Evolutionary conservation across 2,797 vertebrate genomes (phyloP).

Genomic region (Gallinago nigripennis): DNA sequence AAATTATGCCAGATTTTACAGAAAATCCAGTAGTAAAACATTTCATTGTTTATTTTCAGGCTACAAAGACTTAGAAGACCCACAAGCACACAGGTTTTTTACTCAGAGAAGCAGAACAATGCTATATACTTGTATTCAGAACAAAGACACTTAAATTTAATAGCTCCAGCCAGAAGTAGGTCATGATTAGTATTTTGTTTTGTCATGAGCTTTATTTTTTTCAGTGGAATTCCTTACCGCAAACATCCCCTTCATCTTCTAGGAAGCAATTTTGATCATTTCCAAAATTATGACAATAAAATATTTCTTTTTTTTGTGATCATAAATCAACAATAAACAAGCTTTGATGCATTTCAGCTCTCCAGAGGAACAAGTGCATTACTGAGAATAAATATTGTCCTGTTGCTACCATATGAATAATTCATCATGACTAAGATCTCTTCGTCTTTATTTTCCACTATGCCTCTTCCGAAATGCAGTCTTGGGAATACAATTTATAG

Average conservation of each 20-base stretch:
- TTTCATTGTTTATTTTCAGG: neutral
- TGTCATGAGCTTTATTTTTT: neutral
- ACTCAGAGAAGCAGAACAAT: neutral
- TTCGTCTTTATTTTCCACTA: constrained; percentile 33
- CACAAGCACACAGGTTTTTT: neutral
- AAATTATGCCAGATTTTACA: neutral
- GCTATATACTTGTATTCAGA: neutral
- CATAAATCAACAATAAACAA: constrained; percentile 18
- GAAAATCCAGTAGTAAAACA: neutral
- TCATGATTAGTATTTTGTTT: neutral
- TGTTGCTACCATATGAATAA: constrained; percentile 40
- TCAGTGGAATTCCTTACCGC: neutral
- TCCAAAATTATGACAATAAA: neutral
- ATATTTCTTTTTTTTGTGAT: neutral
- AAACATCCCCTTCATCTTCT: neutral
- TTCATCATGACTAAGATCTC: constrained; percentile 7
- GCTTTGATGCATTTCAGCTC: neutral
- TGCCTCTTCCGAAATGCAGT: neutral
- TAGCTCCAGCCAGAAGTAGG: neutral
- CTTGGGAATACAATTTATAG: constrained; percentile 20
- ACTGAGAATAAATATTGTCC: constrained; percentile 30
- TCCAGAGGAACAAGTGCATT: constrained; percentile 18
- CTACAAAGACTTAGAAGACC: neutral
- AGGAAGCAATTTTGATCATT: neutral
- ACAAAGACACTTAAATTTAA: neutral